Evolutionary conservation across 2,113 vertebrate species (phyloP).

Genomic region (Pongo abelii): DNA sequence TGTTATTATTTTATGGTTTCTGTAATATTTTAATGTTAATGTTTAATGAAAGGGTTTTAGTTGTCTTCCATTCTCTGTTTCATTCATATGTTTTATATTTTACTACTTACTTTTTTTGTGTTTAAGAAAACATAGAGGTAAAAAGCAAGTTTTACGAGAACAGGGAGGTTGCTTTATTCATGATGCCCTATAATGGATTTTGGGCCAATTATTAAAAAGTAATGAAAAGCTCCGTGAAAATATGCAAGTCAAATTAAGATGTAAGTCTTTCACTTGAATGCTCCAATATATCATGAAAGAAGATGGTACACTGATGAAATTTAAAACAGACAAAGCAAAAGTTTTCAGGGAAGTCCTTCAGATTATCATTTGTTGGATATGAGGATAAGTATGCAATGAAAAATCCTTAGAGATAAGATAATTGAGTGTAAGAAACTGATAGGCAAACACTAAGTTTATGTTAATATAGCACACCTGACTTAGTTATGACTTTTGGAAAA

Average conservation of each 20-base stretch:
- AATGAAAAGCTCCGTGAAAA: neutral
- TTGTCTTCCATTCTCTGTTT: neutral
- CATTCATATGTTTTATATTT: neutral
- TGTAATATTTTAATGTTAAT: neutral
- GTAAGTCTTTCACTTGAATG: neutral
- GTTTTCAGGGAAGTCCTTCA: neutral
- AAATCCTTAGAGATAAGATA: neutral
- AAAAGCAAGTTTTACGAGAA: neutral
- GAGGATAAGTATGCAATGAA: neutral
- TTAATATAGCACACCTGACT: neutral
- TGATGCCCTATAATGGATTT: neutral
- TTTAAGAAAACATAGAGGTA: neutral
- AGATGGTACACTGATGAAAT: neutral
- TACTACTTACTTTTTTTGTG: neutral
- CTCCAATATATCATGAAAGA: neutral
- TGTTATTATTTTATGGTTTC: neutral
- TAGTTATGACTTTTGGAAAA: neutral
- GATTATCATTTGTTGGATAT: neutral
- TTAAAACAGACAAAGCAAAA: neutral
- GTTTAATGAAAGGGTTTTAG: neutral
- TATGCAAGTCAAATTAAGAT: neutral
- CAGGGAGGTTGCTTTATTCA: neutral
- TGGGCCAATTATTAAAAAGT: neutral
- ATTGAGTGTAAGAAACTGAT: neutral
- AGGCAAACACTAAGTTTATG: neutral